Conservation (phyloP, 2,797 vertebrate species). For the Leptoclinus maculatus region DNA sequence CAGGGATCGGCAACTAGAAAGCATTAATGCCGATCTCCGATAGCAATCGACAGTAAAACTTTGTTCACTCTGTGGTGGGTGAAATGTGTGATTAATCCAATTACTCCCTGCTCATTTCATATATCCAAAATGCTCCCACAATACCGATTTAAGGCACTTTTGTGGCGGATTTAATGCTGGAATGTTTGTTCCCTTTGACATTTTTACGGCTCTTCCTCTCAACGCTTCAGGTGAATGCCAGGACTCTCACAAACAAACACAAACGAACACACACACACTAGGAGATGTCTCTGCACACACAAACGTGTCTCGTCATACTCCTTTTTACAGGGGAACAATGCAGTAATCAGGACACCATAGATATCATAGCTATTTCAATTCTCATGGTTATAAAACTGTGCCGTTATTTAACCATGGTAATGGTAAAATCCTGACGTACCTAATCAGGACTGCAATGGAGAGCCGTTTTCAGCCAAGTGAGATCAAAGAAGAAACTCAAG, state of each 20-base stretch:
- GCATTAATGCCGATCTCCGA: background rate
- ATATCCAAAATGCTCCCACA: background rate
- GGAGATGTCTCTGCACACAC: too few species aligned
- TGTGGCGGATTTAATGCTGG: too few species aligned
- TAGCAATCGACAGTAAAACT: too few species aligned
- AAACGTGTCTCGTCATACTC: background rate
- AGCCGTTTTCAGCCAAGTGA: background rate
- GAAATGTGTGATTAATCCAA: background rate
- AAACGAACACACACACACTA: background rate
- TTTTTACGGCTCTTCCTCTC: background rate
- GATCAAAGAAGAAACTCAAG: background rate
- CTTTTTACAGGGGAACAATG: background rate
- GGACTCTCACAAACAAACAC: background rate
- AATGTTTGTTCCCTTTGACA: background rate
- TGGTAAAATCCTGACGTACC: background rate
- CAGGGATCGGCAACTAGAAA: background rate
- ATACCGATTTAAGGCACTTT: background rate
- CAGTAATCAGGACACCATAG: background rate
- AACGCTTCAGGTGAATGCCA: background rate
- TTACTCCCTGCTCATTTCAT: background rate
- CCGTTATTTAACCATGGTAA: background rate
- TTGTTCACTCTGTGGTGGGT: background rate
- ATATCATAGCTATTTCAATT: background rate
- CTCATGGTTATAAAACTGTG: too few species aligned
- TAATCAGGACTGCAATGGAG: background rate